Base-by-base conservation (phyloP, 2,113 vertebrate species). In the Podarcis cretensis region DNA sequence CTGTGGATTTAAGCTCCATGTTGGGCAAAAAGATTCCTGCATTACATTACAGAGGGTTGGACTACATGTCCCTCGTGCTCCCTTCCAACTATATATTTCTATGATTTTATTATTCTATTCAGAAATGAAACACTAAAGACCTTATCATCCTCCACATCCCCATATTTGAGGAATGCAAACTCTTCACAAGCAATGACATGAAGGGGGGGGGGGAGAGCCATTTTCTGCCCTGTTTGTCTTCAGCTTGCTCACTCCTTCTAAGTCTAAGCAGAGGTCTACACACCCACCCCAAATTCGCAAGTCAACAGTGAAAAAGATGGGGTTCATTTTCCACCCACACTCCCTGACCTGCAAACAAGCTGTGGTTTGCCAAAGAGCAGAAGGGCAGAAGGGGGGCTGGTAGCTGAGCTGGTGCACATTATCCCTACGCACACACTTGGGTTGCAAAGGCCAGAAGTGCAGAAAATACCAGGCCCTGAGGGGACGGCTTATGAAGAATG, bases 391-490 rank as follows among this genome's bases (percentile, higher is more conserved):
- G 35, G 30, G 48, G 57, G 75, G 43, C 84, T 83, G 89, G 63
- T 63, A 78, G 73, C 32, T 71, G 79, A 87, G 35, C 65, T 78
- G 43, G 77, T 78, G 43, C 71, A 10, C 27, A 2, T 68, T 54
- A 76, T 57, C 10, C 48, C 5, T 30, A 40, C 65, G 21, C 27
- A 86, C 59, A 83, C 1, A 13, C 43, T 69, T 35, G 4, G 27
- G 63, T 40, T 82, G 73, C 75, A 90, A 87, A 80, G 74, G 75
- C 66, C 81, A 87, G 81, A 74, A 87, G 81, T 84, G 66, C 75
- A 87, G 37, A 74, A 90, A 87, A 87, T 80, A n/a, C 66, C 75
- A 87, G 77, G 81, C 81, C 85, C 68, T 30, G 25, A 48, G 78
- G 89, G 85, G 81, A 80, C 30, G n/a, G 66, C 21, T 74, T 37